Conservation (phyloP, 2,113 vertebrate species). For the Physeter macrocephalus region DNA sequence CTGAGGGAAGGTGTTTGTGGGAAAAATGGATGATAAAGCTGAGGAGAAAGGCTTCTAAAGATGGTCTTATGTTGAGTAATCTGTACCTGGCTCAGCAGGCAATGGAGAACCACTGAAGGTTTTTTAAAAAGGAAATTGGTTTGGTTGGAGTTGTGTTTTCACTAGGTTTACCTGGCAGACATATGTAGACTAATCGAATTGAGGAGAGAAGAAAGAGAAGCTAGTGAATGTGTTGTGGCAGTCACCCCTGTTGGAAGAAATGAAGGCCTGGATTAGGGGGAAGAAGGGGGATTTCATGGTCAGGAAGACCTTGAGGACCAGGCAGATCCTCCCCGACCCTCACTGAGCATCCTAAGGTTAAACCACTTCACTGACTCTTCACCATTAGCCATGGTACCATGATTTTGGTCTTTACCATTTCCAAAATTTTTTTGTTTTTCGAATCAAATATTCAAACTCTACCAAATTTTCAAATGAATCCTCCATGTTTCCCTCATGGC, state of each 20-base stretch:
- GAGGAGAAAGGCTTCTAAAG: not conserved
- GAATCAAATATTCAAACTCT: not conserved
- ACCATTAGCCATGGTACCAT: not conserved
- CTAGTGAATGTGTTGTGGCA: not conserved
- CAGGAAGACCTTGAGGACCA: not conserved
- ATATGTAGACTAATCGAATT: no score
- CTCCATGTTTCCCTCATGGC: not conserved
- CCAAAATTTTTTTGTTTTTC: not conserved
- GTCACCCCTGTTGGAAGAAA: not conserved
- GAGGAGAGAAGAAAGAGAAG: no score
- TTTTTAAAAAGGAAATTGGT: not conserved
- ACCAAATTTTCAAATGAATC: not conserved
- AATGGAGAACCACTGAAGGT: not conserved
- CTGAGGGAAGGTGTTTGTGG: not conserved
- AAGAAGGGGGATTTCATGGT: no score
- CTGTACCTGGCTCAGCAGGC: not conserved
- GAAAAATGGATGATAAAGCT: not conserved
- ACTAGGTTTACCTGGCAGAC: not conserved
- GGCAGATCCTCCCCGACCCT: not conserved
- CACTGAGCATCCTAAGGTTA: not conserved
- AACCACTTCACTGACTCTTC: not conserved
- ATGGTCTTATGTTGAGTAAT: not conserved
- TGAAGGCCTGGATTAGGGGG: not conserved
- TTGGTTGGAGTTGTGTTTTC: not conserved
- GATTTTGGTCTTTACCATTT: not conserved